Evolutionary conservation across 2,797 vertebrate species (phyloP), one percentile per base, ranked within the genome.

Genomic region (Babyrousa celebensis): DNA sequence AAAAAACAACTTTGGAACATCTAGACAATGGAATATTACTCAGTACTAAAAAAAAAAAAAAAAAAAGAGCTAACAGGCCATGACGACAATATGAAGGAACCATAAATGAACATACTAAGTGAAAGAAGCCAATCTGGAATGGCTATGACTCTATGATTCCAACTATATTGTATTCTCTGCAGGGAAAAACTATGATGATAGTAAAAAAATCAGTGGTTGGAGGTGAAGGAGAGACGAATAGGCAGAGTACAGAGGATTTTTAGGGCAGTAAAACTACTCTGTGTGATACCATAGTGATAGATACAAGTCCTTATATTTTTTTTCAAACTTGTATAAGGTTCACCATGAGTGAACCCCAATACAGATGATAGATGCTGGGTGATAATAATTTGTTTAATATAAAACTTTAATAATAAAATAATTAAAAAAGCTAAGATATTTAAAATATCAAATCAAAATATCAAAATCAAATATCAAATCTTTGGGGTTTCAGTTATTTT

Each of bases 341-440:
- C 8, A 74, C n/a, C 12, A 54, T 21, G 12, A 83, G 43, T 62
- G 27, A 58, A 91, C 20, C 43, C 21, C 3, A 20, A 20, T 83
- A 15, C 23, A 54, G 36, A 65, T 23, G 21, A 54, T 74, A 17
- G 74, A 29, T 32, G 58, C 36, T 75, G 8, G 25, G 29, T n/a
- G 32, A 32, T 75, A 83, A n/a, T 86, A 16, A 79, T 79, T 70
- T 52, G 83, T 36, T 54, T n/a, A n/a, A n/a, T n/a, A n/a, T 25
- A 72, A 29, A 79, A 60, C 5, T 72, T 92, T 23, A 52, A 89
- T 70, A 85, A 71, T 95, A 63, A 93, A 93, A 83, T 86, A 5
- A 92, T 54, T 86, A 1, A 56, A 40, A 40, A 85, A 56, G 16
- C 82, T 54, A 71, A 75, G 15, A 84, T 79, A 56, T 58, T 79